Evolutionary conservation across 2,888 invertebrate species (phyloP).

Genomic region (Hydrotaea cyrtoneurina): DNA sequence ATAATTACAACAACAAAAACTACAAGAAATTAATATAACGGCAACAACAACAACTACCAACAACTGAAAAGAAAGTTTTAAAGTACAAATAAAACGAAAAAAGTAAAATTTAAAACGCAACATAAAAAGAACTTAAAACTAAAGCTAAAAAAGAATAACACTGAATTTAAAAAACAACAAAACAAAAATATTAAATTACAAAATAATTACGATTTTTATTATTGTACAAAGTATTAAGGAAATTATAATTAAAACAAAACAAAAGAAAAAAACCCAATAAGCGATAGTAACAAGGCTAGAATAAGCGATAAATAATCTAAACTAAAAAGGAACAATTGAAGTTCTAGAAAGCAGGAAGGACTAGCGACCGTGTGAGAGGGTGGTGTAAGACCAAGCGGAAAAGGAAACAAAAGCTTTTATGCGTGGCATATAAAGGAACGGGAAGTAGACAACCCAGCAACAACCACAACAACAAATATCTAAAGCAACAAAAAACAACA

Average conservation of each 20-base stretch:
- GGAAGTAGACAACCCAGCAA: conserved; percentile 33
- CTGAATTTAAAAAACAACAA: conserved; percentile 66
- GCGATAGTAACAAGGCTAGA: conserved; percentile 57
- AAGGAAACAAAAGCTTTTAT: background rate
- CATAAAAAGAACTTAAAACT: conserved; percentile 66
- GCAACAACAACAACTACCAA: conserved; percentile 73
- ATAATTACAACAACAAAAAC: conserved; percentile 61
- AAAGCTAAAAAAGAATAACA: conserved; percentile 63
- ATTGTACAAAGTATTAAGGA: conserved; percentile 68
- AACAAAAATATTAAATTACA: conserved; percentile 64
- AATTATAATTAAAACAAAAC: conserved; percentile 68
- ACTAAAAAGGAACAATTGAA: conserved; percentile 37
- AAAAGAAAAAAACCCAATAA: conserved; percentile 56
- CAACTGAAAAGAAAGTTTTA: conserved; percentile 79
- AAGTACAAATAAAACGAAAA: conserved; percentile 77
- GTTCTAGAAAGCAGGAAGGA: conserved; percentile 39
- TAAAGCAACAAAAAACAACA: conserved; percentile 58
- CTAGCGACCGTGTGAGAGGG: background rate
- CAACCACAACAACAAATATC: conserved; percentile 38
- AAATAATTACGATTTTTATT: conserved; percentile 66
- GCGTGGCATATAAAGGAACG: background rate
- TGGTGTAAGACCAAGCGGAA: conserved; percentile 17
- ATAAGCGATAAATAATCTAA: conserved; percentile 39
- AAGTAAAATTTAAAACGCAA: conserved; percentile 69
- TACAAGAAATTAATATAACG: conserved; percentile 57